A percentile compares a stretch with the other conserved stretches of the same genome.
Conservation (phyloP, 1,140 invertebrate genomes). For the Varroa destructor region DNA sequence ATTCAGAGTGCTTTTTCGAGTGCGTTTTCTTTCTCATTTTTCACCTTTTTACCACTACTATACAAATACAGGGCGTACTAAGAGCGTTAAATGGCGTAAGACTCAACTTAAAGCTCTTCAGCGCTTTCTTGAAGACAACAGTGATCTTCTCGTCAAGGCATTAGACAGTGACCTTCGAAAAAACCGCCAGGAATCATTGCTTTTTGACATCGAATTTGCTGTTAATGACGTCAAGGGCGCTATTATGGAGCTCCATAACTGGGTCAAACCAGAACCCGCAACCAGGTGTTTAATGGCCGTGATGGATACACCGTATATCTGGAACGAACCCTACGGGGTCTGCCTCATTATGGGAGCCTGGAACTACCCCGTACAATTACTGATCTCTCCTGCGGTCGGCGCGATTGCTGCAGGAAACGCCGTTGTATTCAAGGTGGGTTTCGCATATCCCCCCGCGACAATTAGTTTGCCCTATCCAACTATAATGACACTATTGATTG, state of each 20-base stretch:
- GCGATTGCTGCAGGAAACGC: conserved; percentile 68
- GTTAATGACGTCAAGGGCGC: conserved; percentile 32
- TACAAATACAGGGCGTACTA: conserved; percentile 36
- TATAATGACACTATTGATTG: no score
- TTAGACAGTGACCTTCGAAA: conserved; percentile 64
- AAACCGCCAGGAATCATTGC: conserved; percentile 5
- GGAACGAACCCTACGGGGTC: conserved; percentile 54
- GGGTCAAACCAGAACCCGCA: conserved; percentile 41
- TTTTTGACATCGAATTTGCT: conserved; percentile 37
- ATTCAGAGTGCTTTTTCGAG: no score
- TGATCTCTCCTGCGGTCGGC: conserved; percentile 59
- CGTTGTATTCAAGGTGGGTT: conserved; percentile 34
- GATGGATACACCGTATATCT: conserved; percentile 45
- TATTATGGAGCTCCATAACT: conserved; percentile 40
- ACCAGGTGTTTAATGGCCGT: conserved; percentile 44
- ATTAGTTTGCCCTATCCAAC: no score
- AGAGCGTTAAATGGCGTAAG: conserved; percentile 48
- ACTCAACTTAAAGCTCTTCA: conserved; percentile 59
- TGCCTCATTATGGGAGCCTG: conserved; percentile 79
- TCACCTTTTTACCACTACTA: no score
- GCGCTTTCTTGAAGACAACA: conserved; percentile 64
- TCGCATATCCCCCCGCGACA: not conserved
- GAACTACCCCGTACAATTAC: conserved; percentile 90
- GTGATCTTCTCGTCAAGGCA: conserved; percentile 54
- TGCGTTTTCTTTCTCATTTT: no score